Evolutionary conservation across 1,140 invertebrate genomes (phyloP).

Genomic region (Drosophila bocki): DNA sequence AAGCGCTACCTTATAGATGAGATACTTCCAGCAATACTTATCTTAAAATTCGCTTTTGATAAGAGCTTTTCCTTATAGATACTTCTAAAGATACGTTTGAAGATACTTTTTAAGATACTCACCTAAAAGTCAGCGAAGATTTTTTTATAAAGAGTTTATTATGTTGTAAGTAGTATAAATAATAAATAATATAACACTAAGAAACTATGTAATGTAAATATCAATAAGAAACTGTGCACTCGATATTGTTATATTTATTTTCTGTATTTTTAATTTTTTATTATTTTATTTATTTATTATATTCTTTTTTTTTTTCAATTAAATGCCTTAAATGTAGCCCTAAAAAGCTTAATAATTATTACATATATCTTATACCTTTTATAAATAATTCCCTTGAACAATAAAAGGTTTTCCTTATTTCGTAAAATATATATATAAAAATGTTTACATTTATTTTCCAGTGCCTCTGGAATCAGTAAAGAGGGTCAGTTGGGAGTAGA

Average conservation of each 20-base stretch:
- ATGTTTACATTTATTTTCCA: neutral
- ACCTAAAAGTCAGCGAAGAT: no score
- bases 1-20: no score
- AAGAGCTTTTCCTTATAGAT: neutral
- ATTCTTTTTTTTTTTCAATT: neutral
- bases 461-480: neutral
- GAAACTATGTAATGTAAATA: no score
- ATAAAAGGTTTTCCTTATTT: neutral
- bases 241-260: no score
- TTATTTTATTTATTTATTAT: no score
- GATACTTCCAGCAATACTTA: no score
- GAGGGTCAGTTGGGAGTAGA: slow-evolving; percentile 17
- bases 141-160: no score
- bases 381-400: neutral
- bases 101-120: no score
- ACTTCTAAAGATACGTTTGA: neutral
- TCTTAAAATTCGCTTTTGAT: neutral
- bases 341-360: neutral
- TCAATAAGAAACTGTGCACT: no score
- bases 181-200: no score
- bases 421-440: neutral
- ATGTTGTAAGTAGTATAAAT: no score
- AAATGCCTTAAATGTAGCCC: neutral
- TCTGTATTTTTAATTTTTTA: no score
- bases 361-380: neutral